These are phyloP conservation scores for Benthosema pterotum DNA, from an alignment of 2,797 vertebrate genomes.

Conservation along the genomic window DNA sequence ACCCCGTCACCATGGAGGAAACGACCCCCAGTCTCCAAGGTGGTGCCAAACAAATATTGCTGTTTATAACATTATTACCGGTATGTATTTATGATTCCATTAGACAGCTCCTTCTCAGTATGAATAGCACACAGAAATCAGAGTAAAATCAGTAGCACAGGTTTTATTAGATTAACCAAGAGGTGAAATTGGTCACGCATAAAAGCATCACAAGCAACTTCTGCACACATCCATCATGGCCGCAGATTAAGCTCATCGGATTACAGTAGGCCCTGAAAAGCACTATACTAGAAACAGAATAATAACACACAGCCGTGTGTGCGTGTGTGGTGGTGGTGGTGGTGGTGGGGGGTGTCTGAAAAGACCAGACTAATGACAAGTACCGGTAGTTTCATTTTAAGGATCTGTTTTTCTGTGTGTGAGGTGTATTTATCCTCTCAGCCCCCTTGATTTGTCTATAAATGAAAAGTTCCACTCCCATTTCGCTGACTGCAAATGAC, in stretches of 20 bases:
- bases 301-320: constrained; percentile 17
- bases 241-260: constrained; percentile 65
- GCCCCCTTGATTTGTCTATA: constrained; percentile 47
- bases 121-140: constrained; percentile 46
- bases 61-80: no score
- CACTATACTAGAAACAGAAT: constrained; percentile 32
- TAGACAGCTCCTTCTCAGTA: constrained; percentile 44
- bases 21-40: no score
- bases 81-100: constrained; percentile 29
- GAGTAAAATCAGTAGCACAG: constrained; percentile 38
- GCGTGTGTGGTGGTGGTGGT: no score
- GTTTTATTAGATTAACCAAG: constrained; percentile 19
- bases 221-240: constrained; percentile 28
- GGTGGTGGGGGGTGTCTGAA: constrained; percentile 37
- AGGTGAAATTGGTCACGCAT: constrained; percentile 45
- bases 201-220: constrained; percentile 33
- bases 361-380: constrained; percentile 40
- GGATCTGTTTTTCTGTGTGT: constrained; percentile 20
- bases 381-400: constrained; percentile 50
- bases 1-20: no score
- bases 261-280: constrained; percentile 57
- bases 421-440: constrained; percentile 42
- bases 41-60: no score
- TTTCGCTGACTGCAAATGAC: constrained; percentile 33
- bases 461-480: constrained; percentile 42